phyloP scores from a whole-genome alignment of 2,113 vertebrate species.

The Gasterosteus aculeatus region DNA sequence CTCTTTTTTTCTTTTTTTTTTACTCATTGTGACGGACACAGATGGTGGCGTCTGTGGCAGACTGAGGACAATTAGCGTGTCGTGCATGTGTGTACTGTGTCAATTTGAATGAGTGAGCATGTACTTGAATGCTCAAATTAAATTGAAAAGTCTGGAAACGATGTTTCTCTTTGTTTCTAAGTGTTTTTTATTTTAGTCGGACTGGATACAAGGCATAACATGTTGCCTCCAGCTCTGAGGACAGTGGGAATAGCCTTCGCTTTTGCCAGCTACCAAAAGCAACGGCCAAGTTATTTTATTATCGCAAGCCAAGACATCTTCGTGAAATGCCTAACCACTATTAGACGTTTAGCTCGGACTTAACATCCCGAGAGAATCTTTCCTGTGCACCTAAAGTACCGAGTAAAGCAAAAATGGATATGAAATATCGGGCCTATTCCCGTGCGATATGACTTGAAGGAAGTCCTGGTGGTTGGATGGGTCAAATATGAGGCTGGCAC shows the following conservation, averaged over 20 bases:
- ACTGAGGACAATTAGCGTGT: conserved; percentile 48
- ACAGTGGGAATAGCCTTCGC: conserved; percentile 38
- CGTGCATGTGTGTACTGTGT: not conserved
- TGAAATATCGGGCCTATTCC: no score
- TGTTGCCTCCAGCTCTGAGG: conserved; percentile 48
- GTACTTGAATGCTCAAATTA: not conserved
- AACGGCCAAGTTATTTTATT: conserved; percentile 48
- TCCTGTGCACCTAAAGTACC: not conserved
- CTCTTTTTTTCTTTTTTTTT: conserved; percentile 21
- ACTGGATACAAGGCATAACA: conserved; percentile 34
- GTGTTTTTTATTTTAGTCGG: conserved; percentile 16
- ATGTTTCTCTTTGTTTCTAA: not conserved
- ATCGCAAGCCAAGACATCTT: conserved; percentile 47
- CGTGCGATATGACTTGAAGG: no score
- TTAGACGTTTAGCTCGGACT: conserved; percentile 20
- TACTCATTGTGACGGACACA: conserved; percentile 50
- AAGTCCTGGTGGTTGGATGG: no score
- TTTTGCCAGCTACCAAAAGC: conserved; percentile 48
- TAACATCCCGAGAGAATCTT: not conserved
- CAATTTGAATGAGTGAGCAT: conserved; percentile 8
- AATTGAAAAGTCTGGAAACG: not conserved
- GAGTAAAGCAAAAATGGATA: not conserved
- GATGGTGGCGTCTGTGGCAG: conserved; percentile 36
- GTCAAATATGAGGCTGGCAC: no score
- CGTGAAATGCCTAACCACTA: conserved; percentile 31